Percentiles rank a stretch among this genome's conserved stretches.
Evolutionary conservation across 2,888 invertebrate genomes (phyloP).

Genomic region (Cetonia aurata): DNA sequence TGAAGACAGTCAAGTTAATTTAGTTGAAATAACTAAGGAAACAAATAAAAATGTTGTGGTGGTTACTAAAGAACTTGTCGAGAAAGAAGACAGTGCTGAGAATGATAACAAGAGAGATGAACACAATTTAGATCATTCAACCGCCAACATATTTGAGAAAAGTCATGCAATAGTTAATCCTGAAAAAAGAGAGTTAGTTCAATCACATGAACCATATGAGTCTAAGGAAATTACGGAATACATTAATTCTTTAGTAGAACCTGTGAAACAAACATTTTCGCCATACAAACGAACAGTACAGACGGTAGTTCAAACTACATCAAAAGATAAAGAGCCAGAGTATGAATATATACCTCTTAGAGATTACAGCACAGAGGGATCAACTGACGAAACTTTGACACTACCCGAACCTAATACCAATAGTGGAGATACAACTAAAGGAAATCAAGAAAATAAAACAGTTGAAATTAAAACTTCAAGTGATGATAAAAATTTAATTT

Average conservation of each 20-base stretch:
- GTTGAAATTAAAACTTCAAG: no score
- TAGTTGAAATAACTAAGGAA: no score
- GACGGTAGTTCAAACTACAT: background rate
- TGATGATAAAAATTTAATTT: no score
- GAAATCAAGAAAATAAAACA: no score
- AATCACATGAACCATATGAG: background rate
- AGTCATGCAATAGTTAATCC: background rate
- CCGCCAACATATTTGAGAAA: background rate
- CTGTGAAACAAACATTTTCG: constrained; percentile 25
- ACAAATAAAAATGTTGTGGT: background rate
- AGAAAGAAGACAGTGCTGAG: background rate
- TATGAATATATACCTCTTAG: constrained; percentile 39
- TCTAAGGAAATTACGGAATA: constrained; percentile 36
- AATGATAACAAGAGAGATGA: background rate
- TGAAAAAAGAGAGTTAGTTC: background rate
- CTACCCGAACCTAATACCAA: no score
- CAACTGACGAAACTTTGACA: no score
- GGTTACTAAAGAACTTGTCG: background rate
- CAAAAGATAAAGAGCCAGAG: constrained; percentile 20
- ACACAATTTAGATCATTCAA: background rate
- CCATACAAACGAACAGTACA: background rate
- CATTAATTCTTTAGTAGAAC: constrained; percentile 37
- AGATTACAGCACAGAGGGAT: constrained; percentile 24
- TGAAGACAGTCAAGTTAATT: constrained; percentile 4
- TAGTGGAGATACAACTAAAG: no score